phyloP scores from a whole-genome alignment of 2,797 vertebrate genomes.

The Sitta carolinensis region DNA sequence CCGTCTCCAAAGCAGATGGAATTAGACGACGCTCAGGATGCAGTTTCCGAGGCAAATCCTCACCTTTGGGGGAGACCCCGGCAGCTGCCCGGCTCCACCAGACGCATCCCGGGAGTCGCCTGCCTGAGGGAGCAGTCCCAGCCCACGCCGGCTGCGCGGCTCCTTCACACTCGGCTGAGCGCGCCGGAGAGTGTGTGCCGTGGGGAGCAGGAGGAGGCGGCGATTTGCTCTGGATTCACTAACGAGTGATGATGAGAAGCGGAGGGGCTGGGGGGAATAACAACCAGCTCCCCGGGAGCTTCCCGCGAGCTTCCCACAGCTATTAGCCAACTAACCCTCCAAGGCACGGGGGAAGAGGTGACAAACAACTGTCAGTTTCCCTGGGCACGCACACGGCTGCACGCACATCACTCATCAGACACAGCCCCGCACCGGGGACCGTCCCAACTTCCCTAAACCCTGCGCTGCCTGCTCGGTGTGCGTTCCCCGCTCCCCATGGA shows the following conservation, averaged over 20 bases:
- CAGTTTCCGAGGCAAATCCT: background rate
- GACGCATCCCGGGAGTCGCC: background rate
- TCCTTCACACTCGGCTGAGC: slow-evolving; percentile 42
- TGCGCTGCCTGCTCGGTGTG: fast-evolving
- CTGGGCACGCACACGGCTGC: background rate
- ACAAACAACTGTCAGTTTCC: background rate
- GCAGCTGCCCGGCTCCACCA: background rate
- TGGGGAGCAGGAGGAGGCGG: background rate
- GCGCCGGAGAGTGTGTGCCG: background rate
- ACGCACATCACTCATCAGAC: background rate
- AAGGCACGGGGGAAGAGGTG: background rate
- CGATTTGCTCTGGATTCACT: background rate
- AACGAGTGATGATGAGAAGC: background rate
- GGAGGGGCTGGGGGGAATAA: background rate
- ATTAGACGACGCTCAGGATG: fast-evolving
- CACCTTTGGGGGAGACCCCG: background rate
- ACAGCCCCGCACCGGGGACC: background rate
- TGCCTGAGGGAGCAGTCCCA: background rate
- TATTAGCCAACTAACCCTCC: background rate
- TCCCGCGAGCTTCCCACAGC: background rate
- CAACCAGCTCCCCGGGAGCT: background rate
- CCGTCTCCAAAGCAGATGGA: background rate
- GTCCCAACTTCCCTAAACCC: background rate
- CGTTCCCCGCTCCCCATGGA: fast-evolving
- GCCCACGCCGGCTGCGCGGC: background rate